phyloP scores from a whole-genome alignment of 2,888 invertebrate genomes.

The Neria commutata region DNA sequence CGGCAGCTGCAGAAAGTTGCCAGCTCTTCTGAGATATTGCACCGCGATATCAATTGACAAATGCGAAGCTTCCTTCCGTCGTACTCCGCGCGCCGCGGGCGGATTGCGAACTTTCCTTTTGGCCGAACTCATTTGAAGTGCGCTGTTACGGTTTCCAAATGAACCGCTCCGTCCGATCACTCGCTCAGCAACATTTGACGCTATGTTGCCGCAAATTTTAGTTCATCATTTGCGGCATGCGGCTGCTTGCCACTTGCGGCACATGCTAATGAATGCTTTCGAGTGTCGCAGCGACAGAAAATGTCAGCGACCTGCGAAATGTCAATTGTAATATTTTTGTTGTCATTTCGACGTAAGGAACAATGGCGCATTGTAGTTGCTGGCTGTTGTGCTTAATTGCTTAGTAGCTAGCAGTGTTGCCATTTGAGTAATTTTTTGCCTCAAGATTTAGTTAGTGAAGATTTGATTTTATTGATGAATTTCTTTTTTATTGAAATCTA shows the following conservation, averaged over 20 bases:
- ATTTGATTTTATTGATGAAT: too few species aligned
- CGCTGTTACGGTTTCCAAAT: constrained; percentile 20
- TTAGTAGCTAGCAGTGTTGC: background rate
- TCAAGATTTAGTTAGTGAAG: too few species aligned
- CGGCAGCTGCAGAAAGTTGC: constrained; percentile 43
- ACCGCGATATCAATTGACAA: constrained; percentile 56
- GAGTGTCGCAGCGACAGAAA: background rate
- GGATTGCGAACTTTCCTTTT: constrained; percentile 51
- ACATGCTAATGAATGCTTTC: background rate
- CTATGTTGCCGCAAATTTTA: too few species aligned
- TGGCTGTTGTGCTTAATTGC: background rate
- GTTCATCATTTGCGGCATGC: background rate
- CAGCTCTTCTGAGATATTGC: constrained; percentile 46
- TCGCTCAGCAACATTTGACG: too few species aligned
- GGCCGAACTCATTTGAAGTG: constrained; percentile 39
- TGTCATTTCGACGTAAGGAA: background rate
- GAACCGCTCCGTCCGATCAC: background rate
- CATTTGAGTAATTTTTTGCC: background rate
- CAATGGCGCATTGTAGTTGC: background rate
- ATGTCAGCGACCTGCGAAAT: constrained; percentile 14
- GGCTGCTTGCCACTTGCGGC: background rate
- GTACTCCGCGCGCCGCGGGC: constrained; percentile 46
- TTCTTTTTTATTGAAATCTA: too few species aligned
- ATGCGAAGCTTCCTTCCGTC: constrained; percentile 56
- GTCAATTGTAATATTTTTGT: constrained; percentile 5